phyloP scores from a whole-genome alignment of 2,113 vertebrate genomes.

The Maccullochella peelii region DNA sequence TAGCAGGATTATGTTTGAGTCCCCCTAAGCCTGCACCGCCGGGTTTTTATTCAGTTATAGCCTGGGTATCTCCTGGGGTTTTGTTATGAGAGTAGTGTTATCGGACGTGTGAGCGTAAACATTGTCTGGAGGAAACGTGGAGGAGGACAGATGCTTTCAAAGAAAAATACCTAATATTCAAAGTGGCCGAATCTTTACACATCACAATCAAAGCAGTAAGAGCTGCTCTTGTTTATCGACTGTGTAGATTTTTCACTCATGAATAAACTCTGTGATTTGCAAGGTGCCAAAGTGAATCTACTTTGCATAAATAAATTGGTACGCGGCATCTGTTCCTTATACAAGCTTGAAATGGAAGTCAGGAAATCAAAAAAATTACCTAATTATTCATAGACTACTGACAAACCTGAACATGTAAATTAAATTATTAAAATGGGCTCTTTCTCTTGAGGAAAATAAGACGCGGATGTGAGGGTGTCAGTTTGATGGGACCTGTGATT shows the following conservation, averaged over 20 bases:
- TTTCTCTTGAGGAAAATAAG: slow-evolving; percentile 20
- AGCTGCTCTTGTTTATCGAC: slow-evolving; percentile 42
- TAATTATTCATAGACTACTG: slow-evolving; percentile 45
- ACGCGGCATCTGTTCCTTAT: slow-evolving; percentile 56
- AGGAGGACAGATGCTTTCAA: slow-evolving; percentile 15
- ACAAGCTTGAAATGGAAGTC: slow-evolving; percentile 40
- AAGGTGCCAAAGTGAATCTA: slow-evolving; percentile 72
- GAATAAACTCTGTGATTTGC: slow-evolving; percentile 63
- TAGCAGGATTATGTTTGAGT: slow-evolving; percentile 63
- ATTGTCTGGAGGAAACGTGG: slow-evolving; percentile 27
- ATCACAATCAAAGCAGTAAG: slow-evolving; percentile 32
- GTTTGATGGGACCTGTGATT: slow-evolving; percentile 6
- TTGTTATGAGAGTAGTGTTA: slow-evolving; percentile 25
- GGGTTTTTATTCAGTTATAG: slow-evolving; percentile 56
- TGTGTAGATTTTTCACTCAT: slow-evolving; percentile 55
- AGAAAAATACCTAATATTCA: background rate
- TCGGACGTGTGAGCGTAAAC: slow-evolving; percentile 49
- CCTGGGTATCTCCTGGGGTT: slow-evolving; percentile 32
- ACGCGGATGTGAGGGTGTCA: background rate
- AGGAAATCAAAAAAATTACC: slow-evolving; percentile 55
- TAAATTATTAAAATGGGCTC: slow-evolving; percentile 6
- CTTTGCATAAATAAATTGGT: slow-evolving; percentile 74
- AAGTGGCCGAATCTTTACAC: slow-evolving; percentile 24
- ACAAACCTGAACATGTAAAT: slow-evolving; percentile 44
- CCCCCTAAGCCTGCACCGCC: slow-evolving; percentile 31